Percentiles rank a stretch among this genome's conserved stretches.
Evolutionary conservation across 2,888 invertebrate genomes (phyloP).

Genomic region (Parnassius smintheus): DNA sequence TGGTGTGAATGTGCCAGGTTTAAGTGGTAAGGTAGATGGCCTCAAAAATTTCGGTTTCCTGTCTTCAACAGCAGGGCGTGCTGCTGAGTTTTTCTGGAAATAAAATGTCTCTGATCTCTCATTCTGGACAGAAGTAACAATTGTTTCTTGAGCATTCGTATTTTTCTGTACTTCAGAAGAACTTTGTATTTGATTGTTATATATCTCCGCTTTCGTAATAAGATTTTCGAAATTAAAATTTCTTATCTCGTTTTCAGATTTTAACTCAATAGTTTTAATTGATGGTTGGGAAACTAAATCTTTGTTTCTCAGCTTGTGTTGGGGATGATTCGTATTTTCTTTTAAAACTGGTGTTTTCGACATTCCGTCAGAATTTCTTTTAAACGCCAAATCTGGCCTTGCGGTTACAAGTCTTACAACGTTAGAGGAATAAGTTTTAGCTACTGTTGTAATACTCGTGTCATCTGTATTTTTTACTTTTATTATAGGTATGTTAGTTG

Average conservation of each 20-base stretch:
- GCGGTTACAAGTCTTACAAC: slow-evolving; percentile 42
- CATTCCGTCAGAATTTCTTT: slow-evolving; percentile 60
- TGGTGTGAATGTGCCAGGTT: slow-evolving; percentile 90
- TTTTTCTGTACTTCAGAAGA: slow-evolving; percentile 69
- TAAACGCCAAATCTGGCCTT: slow-evolving; percentile 55
- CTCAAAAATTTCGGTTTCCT: slow-evolving; percentile 86
- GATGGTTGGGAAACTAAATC: slow-evolving; percentile 42
- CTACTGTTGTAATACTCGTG: slow-evolving; percentile 42
- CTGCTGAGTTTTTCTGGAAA: slow-evolving; percentile 66
- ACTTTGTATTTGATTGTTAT: slow-evolving; percentile 68
- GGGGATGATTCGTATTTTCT: slow-evolving; percentile 52
- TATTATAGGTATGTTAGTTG: slow-evolving; percentile 57
- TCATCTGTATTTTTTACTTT: slow-evolving; percentile 70
- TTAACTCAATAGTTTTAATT: slow-evolving; percentile 48
- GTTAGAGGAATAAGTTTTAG: slow-evolving; percentile 45
- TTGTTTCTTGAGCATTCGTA: slow-evolving; percentile 55
- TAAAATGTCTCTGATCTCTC: slow-evolving; percentile 76
- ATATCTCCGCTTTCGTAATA: slow-evolving; percentile 77
- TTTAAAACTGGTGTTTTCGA: slow-evolving; percentile 58
- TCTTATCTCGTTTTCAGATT: slow-evolving; percentile 59
- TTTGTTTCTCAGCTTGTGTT: slow-evolving; percentile 51
- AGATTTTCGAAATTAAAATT: slow-evolving; percentile 77
- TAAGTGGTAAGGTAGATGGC: slow-evolving; percentile 90
- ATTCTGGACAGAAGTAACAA: slow-evolving; percentile 43
- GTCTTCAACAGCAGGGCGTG: slow-evolving; percentile 57